A percentile compares a stretch with the other conserved stretches of the same genome.
phyloP scores from a whole-genome alignment of 2,888 invertebrate genomes.

The Polietes domitor region DNA sequence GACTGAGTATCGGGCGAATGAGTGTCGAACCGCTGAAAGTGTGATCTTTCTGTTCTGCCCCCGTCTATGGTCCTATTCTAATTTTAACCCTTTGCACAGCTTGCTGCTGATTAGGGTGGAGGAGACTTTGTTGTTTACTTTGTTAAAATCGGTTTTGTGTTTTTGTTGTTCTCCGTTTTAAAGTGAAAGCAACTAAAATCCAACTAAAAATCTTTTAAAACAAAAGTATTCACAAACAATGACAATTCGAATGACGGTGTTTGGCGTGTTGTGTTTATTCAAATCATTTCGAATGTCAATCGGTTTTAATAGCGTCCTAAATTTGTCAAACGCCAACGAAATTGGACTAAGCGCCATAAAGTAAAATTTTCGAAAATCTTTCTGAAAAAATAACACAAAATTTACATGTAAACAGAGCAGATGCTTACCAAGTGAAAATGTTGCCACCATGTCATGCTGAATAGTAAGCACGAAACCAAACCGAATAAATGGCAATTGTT shows the following conservation, averaged over 20 bases:
- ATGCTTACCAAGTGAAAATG: conserved; percentile 31
- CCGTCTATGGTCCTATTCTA: conserved; percentile 29
- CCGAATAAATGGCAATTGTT: conserved; percentile 34
- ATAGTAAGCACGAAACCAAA: not conserved
- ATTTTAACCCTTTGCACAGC: conserved; percentile 51
- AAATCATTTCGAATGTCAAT: conserved; percentile 68
- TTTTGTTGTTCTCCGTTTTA: conserved; percentile 39
- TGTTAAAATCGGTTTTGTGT: conserved; percentile 39
- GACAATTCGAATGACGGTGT: conserved; percentile 23
- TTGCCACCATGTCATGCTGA: not conserved
- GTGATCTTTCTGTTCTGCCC: conserved; percentile 45
- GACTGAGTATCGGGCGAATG: conserved; percentile 2
- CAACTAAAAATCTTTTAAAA: conserved; percentile 24
- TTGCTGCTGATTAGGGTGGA: not conserved
- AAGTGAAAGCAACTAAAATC: conserved; percentile 7
- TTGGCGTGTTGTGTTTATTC: conserved; percentile 46
- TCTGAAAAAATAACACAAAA: conserved; percentile 11
- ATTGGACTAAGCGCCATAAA: conserved; percentile 35
- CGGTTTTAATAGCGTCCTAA: conserved; percentile 61
- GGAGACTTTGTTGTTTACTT: conserved; percentile 41
- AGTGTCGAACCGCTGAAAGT: conserved; percentile 48
- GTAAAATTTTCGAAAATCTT: conserved; percentile 11
- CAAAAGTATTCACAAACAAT: conserved; percentile 31
- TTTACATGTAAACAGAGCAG: conserved; percentile 45
- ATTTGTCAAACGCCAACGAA: conserved; percentile 54